A percentile compares a stretch with the other conserved stretches of the same genome.
phyloP scores from a whole-genome alignment of 2,888 invertebrate genomes.

The Trachelus tabidus region DNA sequence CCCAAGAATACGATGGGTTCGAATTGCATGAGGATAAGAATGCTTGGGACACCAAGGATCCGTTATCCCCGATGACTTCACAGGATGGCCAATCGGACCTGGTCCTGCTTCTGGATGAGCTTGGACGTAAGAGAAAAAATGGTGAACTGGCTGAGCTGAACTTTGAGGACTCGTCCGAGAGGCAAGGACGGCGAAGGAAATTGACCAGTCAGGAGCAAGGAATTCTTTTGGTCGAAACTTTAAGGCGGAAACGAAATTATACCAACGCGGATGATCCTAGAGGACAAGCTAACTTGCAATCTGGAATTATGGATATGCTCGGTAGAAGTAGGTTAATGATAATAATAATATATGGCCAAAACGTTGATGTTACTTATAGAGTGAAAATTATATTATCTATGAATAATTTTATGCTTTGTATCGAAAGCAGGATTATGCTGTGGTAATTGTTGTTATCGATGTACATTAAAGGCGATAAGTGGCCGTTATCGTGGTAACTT shows the following conservation, averaged over 20 bases:
- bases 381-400: too few relatives aligned
- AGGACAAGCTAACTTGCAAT: conserved; percentile 71
- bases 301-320: conserved; percentile 84
- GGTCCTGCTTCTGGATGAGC: conserved; percentile 39
- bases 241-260: conserved; percentile 73
- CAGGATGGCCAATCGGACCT: conserved; percentile 20
- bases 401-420: too few relatives aligned
- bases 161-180: conserved; percentile 17
- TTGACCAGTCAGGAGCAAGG: conserved; percentile 80
- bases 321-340: conserved; percentile 77
- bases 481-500: conserved; percentile 30
- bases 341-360: too few relatives aligned
- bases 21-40: background rate
- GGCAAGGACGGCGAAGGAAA: conserved; percentile 65
- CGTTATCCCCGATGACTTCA: background rate
- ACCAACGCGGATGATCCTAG: conserved; percentile 67
- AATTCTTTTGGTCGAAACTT: conserved; percentile 77
- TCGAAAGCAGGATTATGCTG: too few relatives aligned
- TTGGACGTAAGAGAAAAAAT: conserved; percentile 29
- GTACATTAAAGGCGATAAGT: too few relatives aligned
- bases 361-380: too few relatives aligned
- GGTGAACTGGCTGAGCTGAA: conserved; percentile 22
- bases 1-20: too few relatives aligned
- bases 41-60: background rate
- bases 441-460: too few relatives aligned